Base-by-base conservation (phyloP, 2,888 invertebrate genomes). In the Epistrophe grossulariae region DNA sequence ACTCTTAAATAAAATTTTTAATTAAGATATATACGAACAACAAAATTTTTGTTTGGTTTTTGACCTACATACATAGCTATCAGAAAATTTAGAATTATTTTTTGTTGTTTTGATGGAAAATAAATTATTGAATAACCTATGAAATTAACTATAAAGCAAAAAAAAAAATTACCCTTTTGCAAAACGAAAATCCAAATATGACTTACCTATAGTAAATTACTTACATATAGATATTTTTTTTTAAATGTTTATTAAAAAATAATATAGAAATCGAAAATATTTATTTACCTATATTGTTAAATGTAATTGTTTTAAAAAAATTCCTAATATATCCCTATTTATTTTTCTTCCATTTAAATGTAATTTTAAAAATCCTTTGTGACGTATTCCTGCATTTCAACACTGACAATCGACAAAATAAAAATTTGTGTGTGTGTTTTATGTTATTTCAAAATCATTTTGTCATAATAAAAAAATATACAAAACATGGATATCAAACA, bases 361-460 rank as follows among this genome's bases (percentile, higher is more conserved):
- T 35, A 31, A 31, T 35, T 7, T 35, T 35, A 0, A 1, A 66
- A 48, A 66, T 66, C 10, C 24, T 17, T 70, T 52, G 70, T 70
- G 52, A 70, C 70, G 70, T 70, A 24, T n/a, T 28, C 38, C 55
- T 55, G 10, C 28, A 55, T 40, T 40, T 70, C 70, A 70, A 70
- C 40, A 24, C 24, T 55, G 70, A 28, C 24, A 55, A 50, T 55
- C 70, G 55, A 31, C 70, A 40, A 52, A 52, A 15, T 17, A n/a
- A 52, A n/a, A n/a, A 24, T 24, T 24, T 35, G 59, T 31, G 31
- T 72, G 59, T 59, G 59, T 48, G 28, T 57, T 45, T 19, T 48
- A 45, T 45, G 72, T 59, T 59, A n/a, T 13, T 19, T 59, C 24
- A 79, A 73, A n/a, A 71, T 76, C 79, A 87, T 83, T 43, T 40